These are phyloP conservation scores for Chymomyza amoena DNA, from an alignment of 2,888 invertebrate genomes.

Conservation along the genomic window DNA sequence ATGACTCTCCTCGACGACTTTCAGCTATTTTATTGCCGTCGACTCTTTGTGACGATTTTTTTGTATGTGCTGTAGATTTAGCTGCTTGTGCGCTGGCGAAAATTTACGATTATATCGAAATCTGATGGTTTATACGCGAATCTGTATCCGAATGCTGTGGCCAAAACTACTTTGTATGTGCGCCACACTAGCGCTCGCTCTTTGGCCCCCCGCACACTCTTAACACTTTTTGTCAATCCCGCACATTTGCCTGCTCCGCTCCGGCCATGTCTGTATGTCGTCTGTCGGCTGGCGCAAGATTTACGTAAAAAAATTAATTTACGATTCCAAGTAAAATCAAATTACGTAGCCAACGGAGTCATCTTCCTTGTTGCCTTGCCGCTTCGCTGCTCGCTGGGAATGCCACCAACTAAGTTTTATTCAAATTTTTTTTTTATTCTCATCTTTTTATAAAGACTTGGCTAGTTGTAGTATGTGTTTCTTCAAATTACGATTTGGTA, in stretches of 20 bases:
- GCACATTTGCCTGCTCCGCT: background rate
- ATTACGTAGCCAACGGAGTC: slow-evolving; percentile 52
- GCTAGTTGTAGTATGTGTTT: background rate
- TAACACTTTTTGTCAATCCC: background rate
- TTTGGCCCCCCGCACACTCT: background rate
- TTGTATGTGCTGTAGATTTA: background rate
- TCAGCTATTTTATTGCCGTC: slow-evolving; percentile 68
- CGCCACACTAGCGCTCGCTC: slow-evolving; percentile 6
- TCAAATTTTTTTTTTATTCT: background rate
- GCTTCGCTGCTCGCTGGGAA: background rate
- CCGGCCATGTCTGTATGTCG: background rate
- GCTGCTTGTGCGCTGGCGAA: slow-evolving; percentile 56
- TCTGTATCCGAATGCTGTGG: slow-evolving; percentile 31
- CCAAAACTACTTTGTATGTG: slow-evolving; percentile 56
- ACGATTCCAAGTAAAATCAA: slow-evolving; percentile 70
- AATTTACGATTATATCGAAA: slow-evolving; percentile 73
- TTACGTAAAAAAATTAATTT: slow-evolving; percentile 71
- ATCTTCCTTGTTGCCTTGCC: background rate
- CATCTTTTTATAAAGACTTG: background rate
- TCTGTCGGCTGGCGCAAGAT: slow-evolving; percentile 41
- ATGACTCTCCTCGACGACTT: slow-evolving; percentile 16
- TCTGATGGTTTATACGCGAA: slow-evolving; percentile 71
- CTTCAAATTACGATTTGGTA: slow-evolving; percentile 61
- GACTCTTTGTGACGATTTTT: slow-evolving; percentile 68
- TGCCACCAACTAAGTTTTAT: slow-evolving; percentile 66